phyloP scores from a whole-genome alignment of 2,888 invertebrate genomes.

The Yponomeuta sedellus region DNA sequence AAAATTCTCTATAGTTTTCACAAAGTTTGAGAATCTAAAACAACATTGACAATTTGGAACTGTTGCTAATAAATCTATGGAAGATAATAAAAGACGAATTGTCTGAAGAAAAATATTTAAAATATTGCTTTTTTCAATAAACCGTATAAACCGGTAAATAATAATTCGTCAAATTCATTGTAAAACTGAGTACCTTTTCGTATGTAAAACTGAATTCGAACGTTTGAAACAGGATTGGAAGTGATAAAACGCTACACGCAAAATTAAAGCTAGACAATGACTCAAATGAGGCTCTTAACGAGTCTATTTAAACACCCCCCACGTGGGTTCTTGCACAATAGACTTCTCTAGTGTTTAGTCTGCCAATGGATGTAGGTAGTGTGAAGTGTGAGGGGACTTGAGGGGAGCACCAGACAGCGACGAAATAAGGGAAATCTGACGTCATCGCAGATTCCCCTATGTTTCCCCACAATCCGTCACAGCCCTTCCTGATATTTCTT shows the following conservation, averaged over 20 bases:
- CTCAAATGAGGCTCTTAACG: slow-evolving; percentile 47
- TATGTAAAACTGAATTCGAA: neutral
- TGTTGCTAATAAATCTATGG: too few species aligned
- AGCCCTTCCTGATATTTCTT: neutral
- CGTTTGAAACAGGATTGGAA: slow-evolving; percentile 30
- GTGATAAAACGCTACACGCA: slow-evolving; percentile 31
- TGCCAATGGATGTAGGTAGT: slow-evolving; percentile 39
- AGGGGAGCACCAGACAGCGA: slow-evolving; percentile 43
- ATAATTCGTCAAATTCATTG: neutral
- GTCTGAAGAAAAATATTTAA: too few species aligned
- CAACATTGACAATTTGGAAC: too few species aligned
- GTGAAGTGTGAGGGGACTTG: slow-evolving; percentile 16
- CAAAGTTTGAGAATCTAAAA: too few species aligned
- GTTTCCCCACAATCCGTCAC: neutral
- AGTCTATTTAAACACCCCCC: slow-evolving; percentile 56
- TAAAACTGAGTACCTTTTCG: neutral
- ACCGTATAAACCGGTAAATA: neutral
- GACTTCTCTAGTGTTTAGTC: slow-evolving; percentile 44
- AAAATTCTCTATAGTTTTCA: too few species aligned
- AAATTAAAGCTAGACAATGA: slow-evolving; percentile 47
- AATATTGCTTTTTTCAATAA: too few species aligned
- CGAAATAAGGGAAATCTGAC: slow-evolving; percentile 56
- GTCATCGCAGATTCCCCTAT: slow-evolving; percentile 43
- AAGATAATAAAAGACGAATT: too few species aligned
- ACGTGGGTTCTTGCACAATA: slow-evolving; percentile 49